Conservation (phyloP, 2,113 vertebrate species). For the Ammospiza nelsoni region DNA sequence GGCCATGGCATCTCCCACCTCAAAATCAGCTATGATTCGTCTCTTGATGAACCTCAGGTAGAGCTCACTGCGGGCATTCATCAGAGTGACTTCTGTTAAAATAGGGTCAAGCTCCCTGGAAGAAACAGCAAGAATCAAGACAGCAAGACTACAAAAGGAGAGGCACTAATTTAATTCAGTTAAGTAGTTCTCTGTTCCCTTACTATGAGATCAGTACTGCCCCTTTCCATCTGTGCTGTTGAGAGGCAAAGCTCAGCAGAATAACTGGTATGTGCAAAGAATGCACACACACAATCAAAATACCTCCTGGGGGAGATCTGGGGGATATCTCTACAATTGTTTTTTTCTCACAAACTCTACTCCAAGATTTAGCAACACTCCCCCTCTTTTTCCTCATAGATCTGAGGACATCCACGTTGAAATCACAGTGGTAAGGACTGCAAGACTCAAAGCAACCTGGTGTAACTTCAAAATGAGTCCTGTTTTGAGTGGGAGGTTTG, state of each 20-base stretch:
- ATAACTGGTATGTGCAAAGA: background rate
- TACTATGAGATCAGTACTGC: background rate
- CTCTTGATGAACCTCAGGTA: slow-evolving; percentile 93
- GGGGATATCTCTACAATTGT: background rate
- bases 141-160: background rate
- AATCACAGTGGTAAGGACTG: background rate
- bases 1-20: slow-evolving; percentile 88
- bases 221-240: accelerated
- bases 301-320: too few relatives aligned
- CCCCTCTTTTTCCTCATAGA: background rate
- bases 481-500: background rate
- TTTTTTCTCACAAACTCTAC: background rate
- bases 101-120: slow-evolving; percentile 92
- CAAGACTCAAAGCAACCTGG: background rate
- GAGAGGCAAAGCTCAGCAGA: background rate
- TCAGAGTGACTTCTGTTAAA: slow-evolving; percentile 93
- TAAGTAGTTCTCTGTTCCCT: background rate
- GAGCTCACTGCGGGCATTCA: slow-evolving; percentile 95
- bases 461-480: background rate
- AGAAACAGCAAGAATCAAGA: background rate
- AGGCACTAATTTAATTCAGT: background rate
- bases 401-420: background rate
- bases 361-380: background rate
- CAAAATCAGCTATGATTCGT: slow-evolving; percentile 90
- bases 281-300: background rate